These are phyloP conservation scores for Ceratosolen fusciceps DNA, from an alignment of 1,140 invertebrate species.

Conservation along the genomic window DNA sequence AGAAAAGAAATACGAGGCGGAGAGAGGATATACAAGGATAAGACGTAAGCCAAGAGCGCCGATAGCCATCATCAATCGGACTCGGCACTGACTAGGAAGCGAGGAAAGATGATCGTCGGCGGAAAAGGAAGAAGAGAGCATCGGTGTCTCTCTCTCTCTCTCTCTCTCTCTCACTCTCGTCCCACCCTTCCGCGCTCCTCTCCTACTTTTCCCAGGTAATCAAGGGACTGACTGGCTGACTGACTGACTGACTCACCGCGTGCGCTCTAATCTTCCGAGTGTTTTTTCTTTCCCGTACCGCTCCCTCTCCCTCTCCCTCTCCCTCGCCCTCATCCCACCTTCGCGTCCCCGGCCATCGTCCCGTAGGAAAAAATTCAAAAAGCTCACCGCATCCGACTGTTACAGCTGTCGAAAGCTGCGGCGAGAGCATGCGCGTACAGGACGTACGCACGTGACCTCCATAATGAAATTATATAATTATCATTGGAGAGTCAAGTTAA, in stretches of 20 bases:
- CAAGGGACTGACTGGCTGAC: too few species aligned
- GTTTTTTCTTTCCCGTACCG: neutral
- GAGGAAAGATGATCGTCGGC: neutral
- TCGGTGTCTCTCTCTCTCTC: too few species aligned
- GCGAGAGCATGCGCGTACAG: too few species aligned
- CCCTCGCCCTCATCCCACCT: neutral
- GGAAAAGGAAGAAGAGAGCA: neutral
- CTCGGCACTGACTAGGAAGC: neutral
- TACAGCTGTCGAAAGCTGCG: slow-evolving; percentile 1
- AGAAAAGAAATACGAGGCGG: neutral
- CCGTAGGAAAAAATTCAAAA: neutral
- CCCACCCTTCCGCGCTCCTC: too few species aligned
- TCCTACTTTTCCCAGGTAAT: neutral
- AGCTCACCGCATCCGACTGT: slow-evolving; percentile 6
- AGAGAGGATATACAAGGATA: neutral
- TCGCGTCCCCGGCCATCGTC: neutral
- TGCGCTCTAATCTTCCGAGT: neutral
- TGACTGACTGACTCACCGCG: too few species aligned
- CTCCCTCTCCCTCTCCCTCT: neutral
- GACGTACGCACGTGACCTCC: neutral
- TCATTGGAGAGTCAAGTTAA: neutral
- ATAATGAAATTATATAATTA: slow-evolving; percentile 32
- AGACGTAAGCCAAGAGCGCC: neutral
- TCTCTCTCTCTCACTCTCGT: too few species aligned
- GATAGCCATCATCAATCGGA: neutral